A percentile compares a stretch with the other conserved stretches of the same genome.
These are phyloP conservation scores for Athene noctua DNA, from an alignment of 2,113 vertebrate species.

Conservation along the genomic window DNA sequence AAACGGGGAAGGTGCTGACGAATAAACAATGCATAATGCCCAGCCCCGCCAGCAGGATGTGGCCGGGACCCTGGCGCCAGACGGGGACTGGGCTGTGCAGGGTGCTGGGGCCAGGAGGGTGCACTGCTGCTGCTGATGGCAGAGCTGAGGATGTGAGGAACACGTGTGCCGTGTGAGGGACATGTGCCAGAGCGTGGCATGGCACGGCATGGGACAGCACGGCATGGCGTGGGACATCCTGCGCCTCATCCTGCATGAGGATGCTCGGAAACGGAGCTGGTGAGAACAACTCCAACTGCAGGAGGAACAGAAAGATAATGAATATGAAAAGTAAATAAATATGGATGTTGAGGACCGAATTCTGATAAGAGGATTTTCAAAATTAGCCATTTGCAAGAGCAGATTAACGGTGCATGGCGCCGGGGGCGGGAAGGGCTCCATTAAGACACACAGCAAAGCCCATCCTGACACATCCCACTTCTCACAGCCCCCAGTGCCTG, in stretches of 20 bases:
- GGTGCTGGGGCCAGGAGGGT: not conserved
- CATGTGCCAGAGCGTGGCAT: not conserved
- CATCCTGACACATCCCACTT: not conserved
- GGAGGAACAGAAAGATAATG: constrained; percentile 48
- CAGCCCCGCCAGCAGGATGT: not conserved
- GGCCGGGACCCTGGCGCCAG: not conserved
- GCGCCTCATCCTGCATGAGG: not conserved
- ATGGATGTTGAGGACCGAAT: constrained; percentile 76
- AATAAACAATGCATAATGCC: constrained; percentile 47
- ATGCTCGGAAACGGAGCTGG: not conserved
- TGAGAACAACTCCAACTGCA: not conserved
- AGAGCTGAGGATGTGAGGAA: not conserved
- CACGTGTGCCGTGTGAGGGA: rapidly evolving
- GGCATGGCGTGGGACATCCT: rapidly evolving
- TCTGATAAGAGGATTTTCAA: constrained; percentile 81
- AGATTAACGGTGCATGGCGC: constrained; percentile 63
- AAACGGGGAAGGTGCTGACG: constrained; percentile 30
- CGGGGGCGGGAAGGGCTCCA: constrained; percentile 41
- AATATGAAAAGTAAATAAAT: constrained; percentile 80
- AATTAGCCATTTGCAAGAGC: constrained; percentile 79
- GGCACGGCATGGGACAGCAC: rapidly evolving
- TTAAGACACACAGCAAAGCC: constrained; percentile 34
- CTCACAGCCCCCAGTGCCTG: not conserved
- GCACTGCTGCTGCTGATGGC: rapidly evolving
- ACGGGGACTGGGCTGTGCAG: rapidly evolving